Evolutionary conservation across 2,888 invertebrate species (phyloP).

Genomic region (Microplitis manilae): DNA sequence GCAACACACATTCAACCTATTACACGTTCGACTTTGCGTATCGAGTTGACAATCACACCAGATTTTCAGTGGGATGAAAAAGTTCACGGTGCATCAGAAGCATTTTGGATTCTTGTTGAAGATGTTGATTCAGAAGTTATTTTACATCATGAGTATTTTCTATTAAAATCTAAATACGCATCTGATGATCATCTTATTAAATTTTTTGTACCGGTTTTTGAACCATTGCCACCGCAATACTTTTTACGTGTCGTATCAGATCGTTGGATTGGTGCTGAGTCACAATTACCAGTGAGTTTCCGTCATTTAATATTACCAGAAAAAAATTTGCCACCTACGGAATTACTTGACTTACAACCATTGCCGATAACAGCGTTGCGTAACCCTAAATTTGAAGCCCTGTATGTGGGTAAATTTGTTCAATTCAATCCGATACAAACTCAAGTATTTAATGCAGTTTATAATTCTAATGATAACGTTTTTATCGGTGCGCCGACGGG

Average conservation of each 20-base stretch:
- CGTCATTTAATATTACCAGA: conserved; percentile 97
- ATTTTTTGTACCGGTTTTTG: conserved; percentile 98
- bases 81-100: conserved; percentile 85
- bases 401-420: conserved; percentile 89
- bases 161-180: conserved; percentile 94
- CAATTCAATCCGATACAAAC: conserved; percentile 99
- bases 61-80: conserved; percentile 99
- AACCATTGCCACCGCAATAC: conserved; percentile 98
- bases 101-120: conserved; percentile 90
- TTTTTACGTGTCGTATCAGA: conserved; percentile 93
- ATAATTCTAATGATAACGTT: conserved; percentile 98
- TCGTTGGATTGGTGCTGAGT: conserved; percentile 95
- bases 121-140: conserved; percentile 92
- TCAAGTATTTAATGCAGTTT: conserved; percentile 97
- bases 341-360: conserved; percentile 96
- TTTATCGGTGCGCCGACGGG: conserved; percentile 96
- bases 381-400: conserved; percentile 86
- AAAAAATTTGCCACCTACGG: conserved; percentile 98
- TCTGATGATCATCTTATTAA: conserved; percentile 96
- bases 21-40: conserved; percentile 91
- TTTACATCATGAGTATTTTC: conserved; percentile 91
- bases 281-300: conserved; percentile 96
- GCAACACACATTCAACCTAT: conserved; percentile 98
- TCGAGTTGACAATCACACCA: conserved; percentile 97
- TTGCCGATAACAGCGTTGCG: conserved; percentile 93